Percentiles rank a stretch among this genome's conserved stretches.
These are phyloP conservation scores for Formicarius rufipectus DNA, from an alignment of 2,113 vertebrate species.

Conservation along the genomic window DNA sequence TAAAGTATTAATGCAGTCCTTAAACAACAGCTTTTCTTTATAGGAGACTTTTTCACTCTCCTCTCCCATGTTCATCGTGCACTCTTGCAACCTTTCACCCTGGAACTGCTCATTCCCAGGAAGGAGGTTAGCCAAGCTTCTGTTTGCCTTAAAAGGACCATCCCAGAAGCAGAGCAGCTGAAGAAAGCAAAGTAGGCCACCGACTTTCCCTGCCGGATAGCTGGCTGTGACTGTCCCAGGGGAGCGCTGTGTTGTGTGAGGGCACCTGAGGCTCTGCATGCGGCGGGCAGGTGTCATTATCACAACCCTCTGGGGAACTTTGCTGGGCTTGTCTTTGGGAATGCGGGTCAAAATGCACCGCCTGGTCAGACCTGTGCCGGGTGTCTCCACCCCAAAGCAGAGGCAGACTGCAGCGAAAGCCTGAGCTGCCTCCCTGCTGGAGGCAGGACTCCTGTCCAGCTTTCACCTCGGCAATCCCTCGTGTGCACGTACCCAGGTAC, in stretches of 20 bases:
- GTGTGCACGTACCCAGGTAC: fast-evolving
- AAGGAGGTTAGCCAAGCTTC: background rate
- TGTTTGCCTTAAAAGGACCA: background rate
- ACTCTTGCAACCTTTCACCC: background rate
- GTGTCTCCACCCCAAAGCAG: background rate
- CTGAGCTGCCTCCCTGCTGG: too few relatives aligned
- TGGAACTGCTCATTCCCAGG: background rate
- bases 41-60: background rate
- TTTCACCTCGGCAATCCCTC: background rate
- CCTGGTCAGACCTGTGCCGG: fast-evolving
- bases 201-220: background rate
- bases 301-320: background rate
- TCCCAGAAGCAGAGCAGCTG: background rate
- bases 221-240: background rate
- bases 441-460: background rate
- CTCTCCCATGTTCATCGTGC: fast-evolving
- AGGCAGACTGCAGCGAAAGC: background rate
- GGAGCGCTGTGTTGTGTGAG: background rate
- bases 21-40: background rate
- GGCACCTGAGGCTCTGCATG: background rate
- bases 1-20: background rate
- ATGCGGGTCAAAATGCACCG: fast-evolving
- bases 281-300: background rate
- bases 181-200: background rate
- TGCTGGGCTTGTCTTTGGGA: background rate